Base-by-base conservation (phyloP, 2,797 vertebrate genomes). In the Darevskia nairensis region DNA sequence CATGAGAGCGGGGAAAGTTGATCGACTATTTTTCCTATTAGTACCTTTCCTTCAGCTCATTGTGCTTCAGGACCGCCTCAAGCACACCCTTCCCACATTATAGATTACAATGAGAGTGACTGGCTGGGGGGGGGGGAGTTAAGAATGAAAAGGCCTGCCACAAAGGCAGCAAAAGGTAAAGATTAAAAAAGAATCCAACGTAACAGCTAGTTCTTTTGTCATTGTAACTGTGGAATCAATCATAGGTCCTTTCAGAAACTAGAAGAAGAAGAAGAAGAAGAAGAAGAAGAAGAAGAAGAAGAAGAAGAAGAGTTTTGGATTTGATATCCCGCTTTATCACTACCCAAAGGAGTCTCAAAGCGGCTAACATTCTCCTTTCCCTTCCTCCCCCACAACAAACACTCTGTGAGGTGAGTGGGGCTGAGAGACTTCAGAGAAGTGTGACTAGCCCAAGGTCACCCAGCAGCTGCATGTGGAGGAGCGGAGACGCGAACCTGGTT, bases 101-200 rank as follows among this genome's bases (percentile, higher is more conserved):
- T 50, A 39, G 27, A 35, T 55, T 88, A 50, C 77, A 80, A 50
- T 50, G 17, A 90, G 44, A 27, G 74, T 61, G 82, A 80, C 2
- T 50, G 46, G 3, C 10, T 3, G 3, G 11, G 3, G 50, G 13
- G 13, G 11, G 82, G 55, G 10, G 81, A 21, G 32, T 66, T 90
- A 76, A 50, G 15, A 80, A 64, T 76, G 82, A 86, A 90, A 72
- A 78, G 81, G 41, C 17, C 55, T 72, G 25, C 82, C 72, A 9
- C 35, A 39, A 85, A 80, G 41, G 5, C 55, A 64, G 76, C 23
- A 72, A 85, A 84, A 39, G 17, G 35, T 80, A 80, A 87, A 21
- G 27, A 10, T 41, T 39, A 59, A 27, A 32, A 32, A 27, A 15
- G 4, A 86, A 81, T 68, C 10, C 3, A 71, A 69, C 15, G 2